Conservation (phyloP, 2,797 vertebrate species). For the Tiaroga cobitis region DNA sequence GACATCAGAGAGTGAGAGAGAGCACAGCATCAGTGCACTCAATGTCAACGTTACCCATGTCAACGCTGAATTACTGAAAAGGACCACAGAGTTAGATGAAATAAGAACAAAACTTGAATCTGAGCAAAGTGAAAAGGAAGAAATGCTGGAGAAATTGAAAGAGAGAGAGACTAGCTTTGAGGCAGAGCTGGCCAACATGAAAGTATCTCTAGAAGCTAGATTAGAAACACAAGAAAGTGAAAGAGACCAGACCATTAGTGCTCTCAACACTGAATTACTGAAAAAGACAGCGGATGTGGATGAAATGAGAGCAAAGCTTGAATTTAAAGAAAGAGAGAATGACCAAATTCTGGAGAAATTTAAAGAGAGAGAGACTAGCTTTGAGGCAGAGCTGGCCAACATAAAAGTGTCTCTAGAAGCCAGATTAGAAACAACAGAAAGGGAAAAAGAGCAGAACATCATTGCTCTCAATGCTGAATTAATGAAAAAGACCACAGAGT, state of each 20-base stretch:
- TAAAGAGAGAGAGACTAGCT: not conserved
- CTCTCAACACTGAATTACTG: slow-evolving; percentile 41
- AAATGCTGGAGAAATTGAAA: not conserved
- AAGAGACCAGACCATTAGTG: slow-evolving; percentile 37
- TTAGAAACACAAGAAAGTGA: slow-evolving; percentile 66
- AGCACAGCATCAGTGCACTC: slow-evolving; percentile 20
- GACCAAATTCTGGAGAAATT: not conserved
- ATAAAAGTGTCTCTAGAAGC: not conserved
- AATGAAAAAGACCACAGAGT: slow-evolving; percentile 11
- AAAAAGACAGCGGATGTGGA: slow-evolving; percentile 62
- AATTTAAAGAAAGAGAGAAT: slow-evolving; percentile 71
- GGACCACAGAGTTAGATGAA: slow-evolving; percentile 1
- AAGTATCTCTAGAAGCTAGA: slow-evolving; percentile 63
- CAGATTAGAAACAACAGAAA: slow-evolving; percentile 35
- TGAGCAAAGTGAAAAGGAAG: slow-evolving; percentile 72
- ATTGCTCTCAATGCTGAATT: slow-evolving; percentile 22
- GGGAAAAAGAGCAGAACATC: slow-evolving; percentile 26
- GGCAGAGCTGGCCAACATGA: slow-evolving; percentile 65
- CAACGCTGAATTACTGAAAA: slow-evolving; percentile 8
- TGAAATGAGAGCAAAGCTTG: slow-evolving; percentile 35
- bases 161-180: slow-evolving; percentile 63
- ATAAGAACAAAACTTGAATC: slow-evolving; percentile 62
- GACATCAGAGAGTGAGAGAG: slow-evolving; percentile 40
- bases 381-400: slow-evolving; percentile 29
- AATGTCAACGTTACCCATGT: not conserved